These are phyloP conservation scores for Caprella mutica DNA, from an alignment of 2,888 invertebrate genomes.

Conservation along the genomic window DNA sequence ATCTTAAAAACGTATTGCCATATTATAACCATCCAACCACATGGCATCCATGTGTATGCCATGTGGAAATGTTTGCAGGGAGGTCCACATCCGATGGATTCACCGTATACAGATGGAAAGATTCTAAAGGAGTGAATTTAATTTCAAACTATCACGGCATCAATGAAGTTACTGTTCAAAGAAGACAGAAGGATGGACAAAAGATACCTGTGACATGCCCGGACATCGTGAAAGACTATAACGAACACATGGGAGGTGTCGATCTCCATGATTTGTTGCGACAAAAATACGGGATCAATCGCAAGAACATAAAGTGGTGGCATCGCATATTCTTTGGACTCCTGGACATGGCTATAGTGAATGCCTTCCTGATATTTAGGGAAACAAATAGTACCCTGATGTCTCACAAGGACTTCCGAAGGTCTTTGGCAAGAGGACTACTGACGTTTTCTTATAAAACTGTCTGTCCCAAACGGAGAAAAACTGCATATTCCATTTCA, in stretches of 20 bases:
- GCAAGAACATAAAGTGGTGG: conserved; percentile 39
- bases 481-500: conserved; percentile 1
- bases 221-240: conserved; percentile 36
- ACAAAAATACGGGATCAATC: conserved; percentile 37
- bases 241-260: conserved; percentile 37
- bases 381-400: background rate
- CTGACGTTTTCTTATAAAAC: background rate
- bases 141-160: conserved; percentile 37
- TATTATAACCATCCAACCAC: too few relatives aligned
- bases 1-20: too few relatives aligned
- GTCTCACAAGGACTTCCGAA: conserved; percentile 8
- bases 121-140: conserved; percentile 36
- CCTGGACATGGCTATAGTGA: conserved; percentile 36
- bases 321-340: conserved; percentile 37
- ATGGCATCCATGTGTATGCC: too few relatives aligned
- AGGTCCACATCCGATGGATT: conserved; percentile 34
- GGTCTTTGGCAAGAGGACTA: conserved; percentile 12
- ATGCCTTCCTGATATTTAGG: conserved; percentile 20
- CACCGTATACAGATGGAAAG: conserved; percentile 36
- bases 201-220: conserved; percentile 35
- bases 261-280: conserved; percentile 38
- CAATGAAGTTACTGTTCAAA: conserved; percentile 26
- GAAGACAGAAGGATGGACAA: conserved; percentile 34
- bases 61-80: too few relatives aligned
- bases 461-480: background rate